Conservation (phyloP, 2,888 invertebrate species). For the Thera obeliscata region DNA sequence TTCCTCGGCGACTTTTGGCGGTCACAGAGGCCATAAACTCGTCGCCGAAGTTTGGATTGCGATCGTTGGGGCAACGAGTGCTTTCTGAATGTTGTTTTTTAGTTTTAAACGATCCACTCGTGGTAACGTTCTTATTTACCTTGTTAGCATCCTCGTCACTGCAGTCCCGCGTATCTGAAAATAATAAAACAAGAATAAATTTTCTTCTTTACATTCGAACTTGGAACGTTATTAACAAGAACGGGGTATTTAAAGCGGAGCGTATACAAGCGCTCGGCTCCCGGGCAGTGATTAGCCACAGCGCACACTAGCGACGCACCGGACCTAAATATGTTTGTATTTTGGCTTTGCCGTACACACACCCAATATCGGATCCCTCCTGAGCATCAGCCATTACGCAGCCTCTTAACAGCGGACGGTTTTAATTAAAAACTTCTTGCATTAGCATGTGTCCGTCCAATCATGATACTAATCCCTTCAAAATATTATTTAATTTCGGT, state of each 20-base stretch:
- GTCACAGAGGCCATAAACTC: conserved; percentile 79
- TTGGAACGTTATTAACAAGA: conserved; percentile 57
- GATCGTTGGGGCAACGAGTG: conserved; percentile 61
- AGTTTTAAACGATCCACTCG: conserved; percentile 51
- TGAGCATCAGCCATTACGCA: conserved; percentile 81
- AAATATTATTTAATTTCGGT: conserved; percentile 77
- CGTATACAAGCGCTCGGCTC: conserved; percentile 63
- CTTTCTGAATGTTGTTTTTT: conserved; percentile 62
- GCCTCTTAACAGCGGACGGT: conserved; percentile 82
- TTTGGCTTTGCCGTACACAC: conserved; percentile 75
- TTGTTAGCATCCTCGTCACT: conserved; percentile 67
- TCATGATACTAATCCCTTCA: conserved; percentile 75
- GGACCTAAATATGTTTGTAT: conserved; percentile 84
- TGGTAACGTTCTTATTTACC: conserved; percentile 62
- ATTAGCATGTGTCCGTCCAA: conserved; percentile 79
- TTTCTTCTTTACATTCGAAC: conserved; percentile 33
- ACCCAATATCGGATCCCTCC: conserved; percentile 80
- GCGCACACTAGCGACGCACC: conserved; percentile 69
- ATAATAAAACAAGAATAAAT: conserved; percentile 48
- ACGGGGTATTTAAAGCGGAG: conserved; percentile 68
- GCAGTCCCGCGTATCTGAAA: conserved; percentile 76
- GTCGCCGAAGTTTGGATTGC: conserved; percentile 75
- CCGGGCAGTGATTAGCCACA: conserved; percentile 76
- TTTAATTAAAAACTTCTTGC: conserved; percentile 85
- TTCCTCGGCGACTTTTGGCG: conserved; percentile 76